A percentile compares a stretch with the other conserved stretches of the same genome.
phyloP scores from a whole-genome alignment of 92 coral and sea anemone genomes.

The Galaxea fascicularis region DNA sequence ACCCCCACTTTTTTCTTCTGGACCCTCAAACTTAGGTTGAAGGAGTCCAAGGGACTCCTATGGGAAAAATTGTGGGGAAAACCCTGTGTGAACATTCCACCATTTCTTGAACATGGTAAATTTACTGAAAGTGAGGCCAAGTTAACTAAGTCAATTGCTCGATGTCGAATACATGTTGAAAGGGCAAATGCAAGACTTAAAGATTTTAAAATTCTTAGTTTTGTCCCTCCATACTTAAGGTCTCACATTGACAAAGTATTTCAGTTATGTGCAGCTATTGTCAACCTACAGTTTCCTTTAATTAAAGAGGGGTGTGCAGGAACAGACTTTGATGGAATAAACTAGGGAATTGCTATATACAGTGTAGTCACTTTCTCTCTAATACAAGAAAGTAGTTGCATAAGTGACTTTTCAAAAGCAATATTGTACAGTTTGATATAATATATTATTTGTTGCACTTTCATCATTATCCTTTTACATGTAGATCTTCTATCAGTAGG shows the following conservation, averaged over 20 bases:
- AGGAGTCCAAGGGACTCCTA: too few relatives aligned
- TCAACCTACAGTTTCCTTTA: slow-evolving; percentile 55
- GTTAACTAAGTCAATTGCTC: slow-evolving; percentile 48
- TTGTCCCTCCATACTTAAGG: slow-evolving; percentile 44
- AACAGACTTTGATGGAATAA: slow-evolving; percentile 33
- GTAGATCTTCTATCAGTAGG: too few relatives aligned
- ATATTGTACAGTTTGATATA: too few relatives aligned
- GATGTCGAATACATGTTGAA: slow-evolving; percentile 52
- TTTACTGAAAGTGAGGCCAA: slow-evolving; percentile 60
- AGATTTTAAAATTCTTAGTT: slow-evolving; percentile 51
- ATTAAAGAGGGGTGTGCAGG: slow-evolving; percentile 54
- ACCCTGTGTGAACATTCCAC: slow-evolving; percentile 51
- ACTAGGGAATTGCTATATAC: too few relatives aligned
- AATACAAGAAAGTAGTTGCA: too few relatives aligned
- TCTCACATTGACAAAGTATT: slow-evolving; percentile 53
- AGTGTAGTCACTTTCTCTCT: too few relatives aligned
- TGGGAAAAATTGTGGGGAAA: too few relatives aligned
- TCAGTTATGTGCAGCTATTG: slow-evolving; percentile 67
- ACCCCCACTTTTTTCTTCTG: too few relatives aligned
- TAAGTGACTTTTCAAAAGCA: too few relatives aligned
- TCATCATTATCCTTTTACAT: too few relatives aligned
- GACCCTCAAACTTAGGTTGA: too few relatives aligned
- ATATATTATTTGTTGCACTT: too few relatives aligned
- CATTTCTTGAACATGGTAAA: slow-evolving; percentile 45
- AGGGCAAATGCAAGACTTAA: slow-evolving; percentile 60